Evolutionary conservation across 2,797 vertebrate genomes (phyloP), one percentile per base, ranked within the genome.

Genomic region (Coendou prehensilis): DNA sequence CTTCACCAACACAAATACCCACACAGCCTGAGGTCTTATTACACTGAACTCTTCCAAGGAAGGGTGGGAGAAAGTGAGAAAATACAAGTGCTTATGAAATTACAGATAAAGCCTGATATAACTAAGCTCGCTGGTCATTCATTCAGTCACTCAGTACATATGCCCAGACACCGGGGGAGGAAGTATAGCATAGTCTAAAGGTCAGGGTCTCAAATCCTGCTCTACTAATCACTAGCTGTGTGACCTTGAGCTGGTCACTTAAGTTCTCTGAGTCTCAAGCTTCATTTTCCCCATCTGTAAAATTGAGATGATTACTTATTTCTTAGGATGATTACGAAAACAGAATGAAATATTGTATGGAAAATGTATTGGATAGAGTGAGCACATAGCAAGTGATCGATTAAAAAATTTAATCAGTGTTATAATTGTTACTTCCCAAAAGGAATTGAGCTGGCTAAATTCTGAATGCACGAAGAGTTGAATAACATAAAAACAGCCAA

Each of bases 401-500:
- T 94, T 81, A 84, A 94, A 71, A 80, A 75, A 64, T 76, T 92
- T 95, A 95, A 81, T 59, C 82, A 79, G 69, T 85, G 64, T 78
- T 89, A 67, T 89, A 85, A 75, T 76, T 73, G 45, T 89, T 87
- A 41, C 85, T 87, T 91, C 67, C 13, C 88, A 73, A 64, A 89
- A 97, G 73, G 63, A 91, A 82, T 14, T n/a, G 81, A 97, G 79
- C 69, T 76, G 87, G 73, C 47, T 59, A 76, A 41, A 47, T 92
- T 94, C 94, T 93, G 63, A 89, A 93, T 63, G 57, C 89, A 50
- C 54, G 67, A 92, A 75, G 84, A 94, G 89, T 14, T 71, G 92
- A 92, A 79, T 93, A 91, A 93, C 64, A 91, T 50, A 37, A 95
- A 96, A 97, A 96, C 30, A 96, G 94, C 73, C 85, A 75, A 87